Conservation (phyloP, 2,888 invertebrate species). For the Deilephila porcellus region DNA sequence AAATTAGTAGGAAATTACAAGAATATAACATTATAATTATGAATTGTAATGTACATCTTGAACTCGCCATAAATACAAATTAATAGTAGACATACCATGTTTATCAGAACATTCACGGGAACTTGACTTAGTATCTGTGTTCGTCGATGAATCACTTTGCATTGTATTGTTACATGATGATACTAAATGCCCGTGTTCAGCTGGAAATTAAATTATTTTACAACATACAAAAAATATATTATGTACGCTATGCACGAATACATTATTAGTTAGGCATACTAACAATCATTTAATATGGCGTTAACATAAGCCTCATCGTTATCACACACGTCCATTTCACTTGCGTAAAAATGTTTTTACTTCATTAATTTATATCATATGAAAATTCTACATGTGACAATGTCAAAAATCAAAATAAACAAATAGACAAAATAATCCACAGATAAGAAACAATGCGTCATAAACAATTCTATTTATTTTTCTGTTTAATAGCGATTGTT, state of each 20-base stretch:
- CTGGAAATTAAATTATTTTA: slow-evolving; percentile 34
- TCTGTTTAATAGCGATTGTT: no score
- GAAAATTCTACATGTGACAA: no score
- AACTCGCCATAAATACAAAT: no score
- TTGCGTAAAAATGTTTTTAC: neutral
- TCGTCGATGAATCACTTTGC: slow-evolving; percentile 16
- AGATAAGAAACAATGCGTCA: no score
- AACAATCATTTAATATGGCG: slow-evolving; percentile 43
- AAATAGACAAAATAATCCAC: no score
- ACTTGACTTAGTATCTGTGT: slow-evolving; percentile 33
- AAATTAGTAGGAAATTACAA: no score
- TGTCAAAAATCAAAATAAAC: no score
- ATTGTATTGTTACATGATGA: slow-evolving; percentile 32
- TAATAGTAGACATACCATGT: slow-evolving; percentile 43
- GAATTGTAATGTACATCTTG: no score
- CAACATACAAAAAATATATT: neutral
- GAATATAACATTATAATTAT: no score
- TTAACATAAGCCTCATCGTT: slow-evolving; percentile 37
- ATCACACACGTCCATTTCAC: slow-evolving; percentile 42
- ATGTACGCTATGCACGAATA: neutral
- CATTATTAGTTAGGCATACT: slow-evolving; percentile 29
- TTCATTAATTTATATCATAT: neutral
- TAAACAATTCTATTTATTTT: no score
- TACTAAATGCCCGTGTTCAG: slow-evolving; percentile 42
- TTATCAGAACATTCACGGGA: slow-evolving; percentile 47